Evolutionary conservation across 2,797 vertebrate species (phyloP).

Genomic region (Rhabdomys pumilio): DNA sequence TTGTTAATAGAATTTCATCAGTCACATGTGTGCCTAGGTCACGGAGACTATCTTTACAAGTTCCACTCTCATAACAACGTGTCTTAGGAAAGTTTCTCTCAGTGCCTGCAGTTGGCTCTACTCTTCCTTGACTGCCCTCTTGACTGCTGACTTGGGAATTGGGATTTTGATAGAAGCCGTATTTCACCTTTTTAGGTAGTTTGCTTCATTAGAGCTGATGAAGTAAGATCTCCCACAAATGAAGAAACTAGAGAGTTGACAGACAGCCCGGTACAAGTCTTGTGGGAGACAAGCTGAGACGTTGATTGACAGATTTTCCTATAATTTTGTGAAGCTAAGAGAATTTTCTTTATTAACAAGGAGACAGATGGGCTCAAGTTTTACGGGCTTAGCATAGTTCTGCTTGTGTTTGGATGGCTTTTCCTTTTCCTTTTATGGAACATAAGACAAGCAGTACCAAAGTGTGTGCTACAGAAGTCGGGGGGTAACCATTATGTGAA

Average conservation of each 20-base stretch:
- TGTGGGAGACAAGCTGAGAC: constrained; percentile 66
- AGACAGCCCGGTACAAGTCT: constrained; percentile 64
- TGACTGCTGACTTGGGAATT: constrained; percentile 79
- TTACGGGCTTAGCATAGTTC: constrained; percentile 69
- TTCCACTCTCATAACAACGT: constrained; percentile 12
- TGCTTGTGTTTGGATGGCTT: constrained; percentile 67
- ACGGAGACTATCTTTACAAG: constrained; percentile 62
- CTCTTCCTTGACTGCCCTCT: constrained; percentile 62
- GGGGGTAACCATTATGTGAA: constrained; percentile 43
- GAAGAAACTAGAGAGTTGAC: constrained; percentile 43
- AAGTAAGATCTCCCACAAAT: constrained; percentile 63
- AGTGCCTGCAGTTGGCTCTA: background rate
- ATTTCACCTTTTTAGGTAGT: constrained; percentile 64
- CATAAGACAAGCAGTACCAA: background rate
- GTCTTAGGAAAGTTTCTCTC: constrained; percentile 50
- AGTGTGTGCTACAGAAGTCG: constrained; percentile 2
- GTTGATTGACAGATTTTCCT: constrained; percentile 79
- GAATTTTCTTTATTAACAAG: constrained; percentile 78
- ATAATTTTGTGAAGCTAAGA: constrained; percentile 80
- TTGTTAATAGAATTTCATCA: constrained; percentile 66
- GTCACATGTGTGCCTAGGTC: constrained; percentile 53
- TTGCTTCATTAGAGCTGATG: constrained; percentile 80
- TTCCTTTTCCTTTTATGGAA: constrained; percentile 56
- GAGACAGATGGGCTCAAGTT: constrained; percentile 61
- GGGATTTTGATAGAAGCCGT: constrained; percentile 76